Conservation (phyloP, 2,888 invertebrate genomes). For the Vesta saturnalis region DNA sequence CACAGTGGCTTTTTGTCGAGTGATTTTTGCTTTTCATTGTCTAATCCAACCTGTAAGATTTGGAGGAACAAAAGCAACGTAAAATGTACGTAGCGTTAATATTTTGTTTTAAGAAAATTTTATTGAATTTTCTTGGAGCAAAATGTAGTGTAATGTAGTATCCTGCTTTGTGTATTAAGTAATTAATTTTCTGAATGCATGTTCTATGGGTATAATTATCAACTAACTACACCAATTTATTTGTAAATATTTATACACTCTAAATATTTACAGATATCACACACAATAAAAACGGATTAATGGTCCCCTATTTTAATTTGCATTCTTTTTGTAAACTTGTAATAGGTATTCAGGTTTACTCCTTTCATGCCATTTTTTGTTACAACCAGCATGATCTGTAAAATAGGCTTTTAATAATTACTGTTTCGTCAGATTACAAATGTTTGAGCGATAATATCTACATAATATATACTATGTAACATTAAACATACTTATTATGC, state of each 20-base stretch:
- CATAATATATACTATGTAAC: no score
- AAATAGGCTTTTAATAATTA: constrained; percentile 18
- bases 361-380: constrained; percentile 42
- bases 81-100: constrained; percentile 36
- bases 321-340: constrained; percentile 38
- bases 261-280: constrained; percentile 24
- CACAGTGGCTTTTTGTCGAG: constrained; percentile 56
- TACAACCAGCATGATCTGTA: constrained; percentile 53
- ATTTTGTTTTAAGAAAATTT: constrained; percentile 26
- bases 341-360: constrained; percentile 38
- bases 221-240: constrained; percentile 28
- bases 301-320: constrained; percentile 34
- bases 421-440: not conserved
- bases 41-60: constrained; percentile 39
- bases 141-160: constrained; percentile 32
- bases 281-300: constrained; percentile 59
- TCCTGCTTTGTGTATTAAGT: constrained; percentile 29
- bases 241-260: constrained; percentile 22
- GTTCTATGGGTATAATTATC: constrained; percentile 24
- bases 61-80: constrained; percentile 38
- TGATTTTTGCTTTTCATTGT: constrained; percentile 54
- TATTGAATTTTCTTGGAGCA: constrained; percentile 18
- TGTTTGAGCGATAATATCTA: not conserved
- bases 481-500: no score
- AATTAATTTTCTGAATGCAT: constrained; percentile 31